These are phyloP conservation scores for Eublepharis macularius DNA, from an alignment of 2,113 vertebrate species.

Conservation along the genomic window DNA sequence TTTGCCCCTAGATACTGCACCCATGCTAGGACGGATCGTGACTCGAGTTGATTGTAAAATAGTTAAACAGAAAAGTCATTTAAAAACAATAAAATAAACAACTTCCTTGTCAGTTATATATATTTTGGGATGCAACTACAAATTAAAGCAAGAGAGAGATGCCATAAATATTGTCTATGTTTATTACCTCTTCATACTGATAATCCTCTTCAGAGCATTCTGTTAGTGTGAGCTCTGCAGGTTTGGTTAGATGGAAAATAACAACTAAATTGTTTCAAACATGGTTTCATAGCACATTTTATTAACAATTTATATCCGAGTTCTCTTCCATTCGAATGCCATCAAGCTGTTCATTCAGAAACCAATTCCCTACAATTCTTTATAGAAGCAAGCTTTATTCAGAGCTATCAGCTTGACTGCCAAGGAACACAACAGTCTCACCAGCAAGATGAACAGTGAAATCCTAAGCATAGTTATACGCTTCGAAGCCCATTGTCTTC, in stretches of 20 bases:
- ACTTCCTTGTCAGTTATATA: no score
- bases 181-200: constrained; percentile 81
- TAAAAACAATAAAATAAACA: no score
- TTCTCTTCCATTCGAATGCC: background rate
- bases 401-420: background rate
- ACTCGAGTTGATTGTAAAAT: no score
- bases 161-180: no score
- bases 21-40: no score
- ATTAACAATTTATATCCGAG: background rate
- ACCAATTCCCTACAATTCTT: background rate
- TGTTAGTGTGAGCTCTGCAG: constrained; percentile 67
- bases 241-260: constrained; percentile 71
- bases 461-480: no score
- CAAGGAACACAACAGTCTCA: background rate
- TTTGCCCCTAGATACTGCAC: no score
- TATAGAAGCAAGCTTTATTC: background rate
- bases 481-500: no score
- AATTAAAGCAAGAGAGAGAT: no score
- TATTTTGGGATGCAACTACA: no score
- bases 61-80: no score
- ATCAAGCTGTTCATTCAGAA: background rate
- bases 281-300: background rate
- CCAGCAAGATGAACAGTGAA: no score
- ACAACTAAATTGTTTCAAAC: constrained; percentile 3
- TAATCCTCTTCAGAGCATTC: constrained; percentile 76